Evolutionary conservation across 2,113 vertebrate species (phyloP).

Genomic region (Charadrius vociferus): DNA sequence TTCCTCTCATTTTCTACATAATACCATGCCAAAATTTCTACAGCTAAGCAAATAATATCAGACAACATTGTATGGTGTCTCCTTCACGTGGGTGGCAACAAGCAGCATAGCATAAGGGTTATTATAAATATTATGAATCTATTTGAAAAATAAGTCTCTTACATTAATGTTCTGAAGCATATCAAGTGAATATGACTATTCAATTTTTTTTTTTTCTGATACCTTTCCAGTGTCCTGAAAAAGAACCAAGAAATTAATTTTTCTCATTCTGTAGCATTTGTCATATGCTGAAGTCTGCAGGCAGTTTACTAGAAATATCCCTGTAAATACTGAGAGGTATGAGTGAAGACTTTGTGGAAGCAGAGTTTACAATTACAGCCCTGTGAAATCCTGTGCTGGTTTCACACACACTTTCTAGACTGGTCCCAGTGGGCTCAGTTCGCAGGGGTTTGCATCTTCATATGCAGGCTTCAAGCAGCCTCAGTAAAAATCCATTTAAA

Average conservation of each 20-base stretch:
- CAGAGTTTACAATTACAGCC: neutral
- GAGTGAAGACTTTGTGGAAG: neutral
- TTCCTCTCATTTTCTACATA: slow-evolving; percentile 10
- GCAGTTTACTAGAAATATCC: neutral
- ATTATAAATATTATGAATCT: slow-evolving; percentile 20
- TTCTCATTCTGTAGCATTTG: neutral
- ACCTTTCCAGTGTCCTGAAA: neutral
- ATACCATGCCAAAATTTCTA: neutral
- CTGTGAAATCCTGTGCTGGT: neutral
- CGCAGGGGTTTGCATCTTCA: neutral
- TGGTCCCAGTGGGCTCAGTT: neutral
- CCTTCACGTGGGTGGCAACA: neutral
- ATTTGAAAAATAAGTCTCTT: neutral
- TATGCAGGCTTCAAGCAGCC: neutral
- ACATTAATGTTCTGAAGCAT: neutral
- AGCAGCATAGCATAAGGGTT: neutral
- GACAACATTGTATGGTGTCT: neutral
- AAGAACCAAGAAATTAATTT: neutral
- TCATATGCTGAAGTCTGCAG: neutral
- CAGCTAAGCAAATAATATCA: neutral
- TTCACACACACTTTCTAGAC: neutral
- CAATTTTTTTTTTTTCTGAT: neutral
- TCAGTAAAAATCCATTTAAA: neutral
- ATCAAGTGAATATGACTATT: neutral
- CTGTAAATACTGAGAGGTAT: neutral